Percentiles rank a stretch among this genome's conserved stretches.
These are phyloP conservation scores for Cephus spinipes DNA, from an alignment of 2,888 invertebrate species.

Conservation along the genomic window DNA sequence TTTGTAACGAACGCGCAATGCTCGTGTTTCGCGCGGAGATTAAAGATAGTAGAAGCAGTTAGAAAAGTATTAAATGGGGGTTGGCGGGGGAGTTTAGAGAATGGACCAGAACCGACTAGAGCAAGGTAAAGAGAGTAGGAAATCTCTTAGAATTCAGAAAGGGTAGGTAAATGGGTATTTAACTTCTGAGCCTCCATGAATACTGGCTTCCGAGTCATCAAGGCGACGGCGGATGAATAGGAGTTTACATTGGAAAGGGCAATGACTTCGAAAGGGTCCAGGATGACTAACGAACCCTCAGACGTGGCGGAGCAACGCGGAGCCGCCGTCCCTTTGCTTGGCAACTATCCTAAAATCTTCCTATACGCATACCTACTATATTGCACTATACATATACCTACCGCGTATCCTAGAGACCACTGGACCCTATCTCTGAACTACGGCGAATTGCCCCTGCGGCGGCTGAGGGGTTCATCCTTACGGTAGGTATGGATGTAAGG, in stretches of 20 bases:
- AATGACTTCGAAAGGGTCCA: slow-evolving; percentile 3
- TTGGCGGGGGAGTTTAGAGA: background rate
- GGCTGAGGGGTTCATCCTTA: background rate
- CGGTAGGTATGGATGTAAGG: background rate
- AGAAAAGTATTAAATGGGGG: background rate
- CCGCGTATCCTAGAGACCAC: background rate
- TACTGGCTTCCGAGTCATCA: background rate
- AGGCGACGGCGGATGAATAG: background rate
- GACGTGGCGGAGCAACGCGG: background rate
- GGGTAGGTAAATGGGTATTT: slow-evolving; percentile 2
- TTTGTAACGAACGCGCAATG: background rate
- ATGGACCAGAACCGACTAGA: background rate
- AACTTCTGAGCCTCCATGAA: background rate
- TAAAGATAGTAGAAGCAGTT: background rate
- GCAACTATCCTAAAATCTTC: background rate
- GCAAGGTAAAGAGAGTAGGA: background rate
- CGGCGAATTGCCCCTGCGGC: background rate
- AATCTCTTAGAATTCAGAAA: background rate
- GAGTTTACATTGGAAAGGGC: background rate
- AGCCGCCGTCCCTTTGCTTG: background rate
- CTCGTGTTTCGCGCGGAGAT: background rate
- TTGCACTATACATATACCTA: background rate
- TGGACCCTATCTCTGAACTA: background rate
- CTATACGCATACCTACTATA: background rate
- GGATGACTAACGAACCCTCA: background rate